phyloP scores from a whole-genome alignment of 2,888 invertebrate species.

The Ceramica pisi region DNA sequence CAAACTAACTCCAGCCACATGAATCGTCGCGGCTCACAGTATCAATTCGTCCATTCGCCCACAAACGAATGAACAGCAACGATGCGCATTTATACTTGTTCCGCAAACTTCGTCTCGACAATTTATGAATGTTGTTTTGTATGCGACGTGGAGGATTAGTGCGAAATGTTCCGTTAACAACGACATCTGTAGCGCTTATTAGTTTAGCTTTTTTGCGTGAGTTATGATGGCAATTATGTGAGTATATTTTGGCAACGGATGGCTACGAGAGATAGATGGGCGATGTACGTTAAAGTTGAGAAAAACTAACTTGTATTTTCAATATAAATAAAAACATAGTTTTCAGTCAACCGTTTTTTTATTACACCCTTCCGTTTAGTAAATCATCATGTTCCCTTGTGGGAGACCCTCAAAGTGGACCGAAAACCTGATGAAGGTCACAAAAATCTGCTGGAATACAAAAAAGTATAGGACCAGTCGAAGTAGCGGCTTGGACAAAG shows the following conservation, averaged over 20 bases:
- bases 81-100: conserved; percentile 58
- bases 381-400: too few relatives aligned
- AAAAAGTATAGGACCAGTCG: too few relatives aligned
- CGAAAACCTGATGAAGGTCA: too few relatives aligned
- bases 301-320: neutral
- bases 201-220: conserved; percentile 56
- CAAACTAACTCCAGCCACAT: neutral
- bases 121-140: conserved; percentile 60
- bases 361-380: too few relatives aligned
- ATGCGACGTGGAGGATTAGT: conserved; percentile 48
- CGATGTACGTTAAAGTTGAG: neutral
- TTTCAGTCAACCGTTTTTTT: too few relatives aligned
- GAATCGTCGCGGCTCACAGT: conserved; percentile 36
- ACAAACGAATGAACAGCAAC: conserved; percentile 55
- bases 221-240: conserved; percentile 51
- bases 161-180: conserved; percentile 60
- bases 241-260: conserved; percentile 30
- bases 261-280: conserved; percentile 13
- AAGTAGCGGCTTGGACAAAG: too few relatives aligned
- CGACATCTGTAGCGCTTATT: conserved; percentile 59
- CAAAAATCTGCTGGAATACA: too few relatives aligned
- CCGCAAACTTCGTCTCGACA: conserved; percentile 46
- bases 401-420: too few relatives aligned
- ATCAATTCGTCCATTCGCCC: conserved; percentile 47
- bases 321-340: too few relatives aligned